Conservation (phyloP, 2,113 vertebrate species). For the Phalacrocorax aristotelis region DNA sequence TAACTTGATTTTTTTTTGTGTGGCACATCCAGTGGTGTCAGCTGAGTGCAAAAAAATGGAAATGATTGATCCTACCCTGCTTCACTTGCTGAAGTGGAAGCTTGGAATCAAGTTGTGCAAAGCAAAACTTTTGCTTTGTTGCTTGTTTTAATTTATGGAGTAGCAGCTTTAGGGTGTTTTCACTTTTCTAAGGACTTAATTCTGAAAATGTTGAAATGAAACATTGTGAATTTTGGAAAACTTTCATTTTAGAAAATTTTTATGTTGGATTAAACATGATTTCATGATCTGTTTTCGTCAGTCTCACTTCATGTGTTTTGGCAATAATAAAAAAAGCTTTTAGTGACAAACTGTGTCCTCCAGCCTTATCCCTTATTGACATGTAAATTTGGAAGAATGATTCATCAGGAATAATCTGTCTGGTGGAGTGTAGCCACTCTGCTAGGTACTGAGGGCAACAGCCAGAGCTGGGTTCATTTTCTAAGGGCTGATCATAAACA, state of each 20-base stretch:
- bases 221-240: background rate
- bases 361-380: background rate
- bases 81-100: background rate
- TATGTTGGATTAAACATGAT: background rate
- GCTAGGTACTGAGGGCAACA: background rate
- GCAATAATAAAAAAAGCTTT: background rate
- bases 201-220: background rate
- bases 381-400: background rate
- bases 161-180: background rate
- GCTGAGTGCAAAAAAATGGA: background rate
- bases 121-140: background rate
- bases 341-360: background rate
- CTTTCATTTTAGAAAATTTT: background rate
- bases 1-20: background rate
- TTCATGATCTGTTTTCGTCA: background rate
- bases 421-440: background rate
- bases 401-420: background rate
- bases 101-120: background rate
- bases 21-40: background rate
- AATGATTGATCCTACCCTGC: background rate
- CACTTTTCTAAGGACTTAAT: background rate
- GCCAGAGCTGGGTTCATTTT: background rate
- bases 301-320: background rate
- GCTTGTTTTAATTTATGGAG: background rate
- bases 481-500: background rate